These are phyloP conservation scores for Paedocypris sp. DNA, from an alignment of 2,113 vertebrate species.

Conservation along the genomic window DNA sequence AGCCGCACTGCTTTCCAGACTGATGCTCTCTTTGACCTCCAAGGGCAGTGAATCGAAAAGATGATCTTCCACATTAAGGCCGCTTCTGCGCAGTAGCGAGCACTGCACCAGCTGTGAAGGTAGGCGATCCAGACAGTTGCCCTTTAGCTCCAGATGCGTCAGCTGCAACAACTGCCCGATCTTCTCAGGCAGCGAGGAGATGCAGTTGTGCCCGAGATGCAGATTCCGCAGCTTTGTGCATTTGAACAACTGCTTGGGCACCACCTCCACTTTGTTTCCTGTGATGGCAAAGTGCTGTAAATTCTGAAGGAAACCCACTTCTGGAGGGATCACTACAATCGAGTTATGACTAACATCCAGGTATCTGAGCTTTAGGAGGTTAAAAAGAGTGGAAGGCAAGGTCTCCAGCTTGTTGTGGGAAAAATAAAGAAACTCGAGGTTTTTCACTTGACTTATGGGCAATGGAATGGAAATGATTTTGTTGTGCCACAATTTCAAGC, in stretches of 20 bases:
- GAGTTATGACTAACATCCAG: constrained; percentile 90
- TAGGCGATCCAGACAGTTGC: constrained; percentile 89
- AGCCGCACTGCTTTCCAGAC: constrained; percentile 74
- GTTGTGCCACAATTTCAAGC: constrained; percentile 97
- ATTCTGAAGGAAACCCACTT: constrained; percentile 85
- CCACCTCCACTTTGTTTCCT: constrained; percentile 82
- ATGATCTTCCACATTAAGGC: constrained; percentile 87
- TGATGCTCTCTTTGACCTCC: constrained; percentile 87
- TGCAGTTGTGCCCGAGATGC: constrained; percentile 84
- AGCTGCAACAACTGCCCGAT: constrained; percentile 81
- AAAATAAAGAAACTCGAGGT: constrained; percentile 86
- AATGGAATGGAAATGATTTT: constrained; percentile 89
- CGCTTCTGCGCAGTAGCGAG: constrained; percentile 75
- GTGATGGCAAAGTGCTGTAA: constrained; percentile 88
- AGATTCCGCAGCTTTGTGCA: constrained; percentile 87
- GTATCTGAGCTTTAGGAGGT: constrained; percentile 86
- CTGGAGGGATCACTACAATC: constrained; percentile 72
- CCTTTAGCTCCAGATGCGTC: constrained; percentile 87
- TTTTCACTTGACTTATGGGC: constrained; percentile 89
- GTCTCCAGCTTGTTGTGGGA: constrained; percentile 95
- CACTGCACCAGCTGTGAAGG: constrained; percentile 82
- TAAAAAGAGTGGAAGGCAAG: constrained; percentile 78
- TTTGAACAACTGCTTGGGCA: constrained; percentile 94
- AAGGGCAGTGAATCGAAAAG: constrained; percentile 87
- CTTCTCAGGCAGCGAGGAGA: constrained; percentile 81